These are phyloP conservation scores for Ceratina calcarata DNA, from an alignment of 1,140 invertebrate species.

Conservation along the genomic window DNA sequence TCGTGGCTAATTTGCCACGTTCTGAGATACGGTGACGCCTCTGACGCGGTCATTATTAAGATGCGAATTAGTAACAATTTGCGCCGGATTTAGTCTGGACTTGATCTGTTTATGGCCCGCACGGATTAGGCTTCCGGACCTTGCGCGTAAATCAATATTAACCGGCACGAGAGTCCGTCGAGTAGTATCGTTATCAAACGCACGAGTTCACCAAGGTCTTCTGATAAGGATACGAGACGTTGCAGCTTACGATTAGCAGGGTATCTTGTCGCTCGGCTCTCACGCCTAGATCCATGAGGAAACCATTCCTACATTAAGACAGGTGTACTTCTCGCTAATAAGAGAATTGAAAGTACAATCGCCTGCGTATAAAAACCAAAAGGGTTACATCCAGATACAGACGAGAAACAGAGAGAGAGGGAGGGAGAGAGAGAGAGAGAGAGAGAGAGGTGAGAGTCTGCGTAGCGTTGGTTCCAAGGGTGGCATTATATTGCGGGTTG, in stretches of 20 bases:
- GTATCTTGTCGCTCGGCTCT: neutral
- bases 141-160: slow-evolving; percentile 80
- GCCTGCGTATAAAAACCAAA: slow-evolving; percentile 13
- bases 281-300: too few species aligned
- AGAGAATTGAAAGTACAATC: neutral
- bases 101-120: slow-evolving; percentile 80
- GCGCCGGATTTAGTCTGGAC: slow-evolving; percentile 79
- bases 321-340: neutral
- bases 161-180: slow-evolving; percentile 58
- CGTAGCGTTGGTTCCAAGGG: slow-evolving; percentile 58
- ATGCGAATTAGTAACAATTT: slow-evolving; percentile 82
- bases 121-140: slow-evolving; percentile 75
- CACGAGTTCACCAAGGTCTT: slow-evolving; percentile 30
- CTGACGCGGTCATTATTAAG: slow-evolving; percentile 81
- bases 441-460: slow-evolving; percentile 38
- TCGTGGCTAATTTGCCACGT: slow-evolving; percentile 80
- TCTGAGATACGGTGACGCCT: slow-evolving; percentile 81
- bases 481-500: slow-evolving; percentile 76
- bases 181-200: slow-evolving; percentile 55
- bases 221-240: slow-evolving; percentile 48
- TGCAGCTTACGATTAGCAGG: neutral
- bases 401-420: neutral
- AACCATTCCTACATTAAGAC: neutral
- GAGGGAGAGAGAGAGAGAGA: neutral
- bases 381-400: slow-evolving; percentile 32